Conservation (phyloP, 1,140 invertebrate species). For the Uloborus diversus region DNA sequence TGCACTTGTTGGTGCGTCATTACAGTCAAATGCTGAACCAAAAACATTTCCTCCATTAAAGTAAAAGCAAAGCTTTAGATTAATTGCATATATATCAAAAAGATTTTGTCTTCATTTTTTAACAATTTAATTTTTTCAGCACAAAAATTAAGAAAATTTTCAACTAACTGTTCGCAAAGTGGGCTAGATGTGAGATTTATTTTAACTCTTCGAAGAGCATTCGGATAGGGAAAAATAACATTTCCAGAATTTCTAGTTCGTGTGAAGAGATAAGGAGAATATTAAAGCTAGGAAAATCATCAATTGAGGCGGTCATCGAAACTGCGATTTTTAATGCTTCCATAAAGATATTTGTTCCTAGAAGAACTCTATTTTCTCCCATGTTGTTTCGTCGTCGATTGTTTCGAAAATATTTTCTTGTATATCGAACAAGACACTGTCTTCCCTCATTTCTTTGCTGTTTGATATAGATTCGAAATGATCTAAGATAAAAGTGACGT, state of each 20-base stretch:
- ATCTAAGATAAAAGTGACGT: too few relatives aligned
- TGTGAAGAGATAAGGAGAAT: neutral
- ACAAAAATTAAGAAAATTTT: neutral
- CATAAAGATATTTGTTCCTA: too few relatives aligned
- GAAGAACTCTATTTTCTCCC: too few relatives aligned
- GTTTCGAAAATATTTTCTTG: too few relatives aligned
- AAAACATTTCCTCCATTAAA: slow-evolving; percentile 57
- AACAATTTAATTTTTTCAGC: neutral
- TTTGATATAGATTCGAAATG: too few relatives aligned
- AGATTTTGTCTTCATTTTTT: neutral
- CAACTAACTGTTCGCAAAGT: neutral
- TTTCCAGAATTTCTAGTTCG: neutral
- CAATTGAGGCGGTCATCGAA: too few relatives aligned
- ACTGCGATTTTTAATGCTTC: too few relatives aligned
- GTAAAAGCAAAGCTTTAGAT: slow-evolving; percentile 56
- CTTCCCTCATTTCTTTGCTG: too few relatives aligned
- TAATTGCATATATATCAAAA: slow-evolving; percentile 48
- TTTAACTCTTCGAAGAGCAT: neutral
- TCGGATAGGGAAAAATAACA: neutral
- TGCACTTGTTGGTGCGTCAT: slow-evolving; percentile 41
- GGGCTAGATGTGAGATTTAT: neutral
- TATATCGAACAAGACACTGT: too few relatives aligned
- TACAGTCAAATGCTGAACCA: slow-evolving; percentile 46
- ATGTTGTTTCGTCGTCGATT: too few relatives aligned
- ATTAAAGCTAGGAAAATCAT: neutral